Evolutionary conservation across 2,888 invertebrate species (phyloP), one percentile per base, ranked within the genome.

Genomic region (Conus canariensis): DNA sequence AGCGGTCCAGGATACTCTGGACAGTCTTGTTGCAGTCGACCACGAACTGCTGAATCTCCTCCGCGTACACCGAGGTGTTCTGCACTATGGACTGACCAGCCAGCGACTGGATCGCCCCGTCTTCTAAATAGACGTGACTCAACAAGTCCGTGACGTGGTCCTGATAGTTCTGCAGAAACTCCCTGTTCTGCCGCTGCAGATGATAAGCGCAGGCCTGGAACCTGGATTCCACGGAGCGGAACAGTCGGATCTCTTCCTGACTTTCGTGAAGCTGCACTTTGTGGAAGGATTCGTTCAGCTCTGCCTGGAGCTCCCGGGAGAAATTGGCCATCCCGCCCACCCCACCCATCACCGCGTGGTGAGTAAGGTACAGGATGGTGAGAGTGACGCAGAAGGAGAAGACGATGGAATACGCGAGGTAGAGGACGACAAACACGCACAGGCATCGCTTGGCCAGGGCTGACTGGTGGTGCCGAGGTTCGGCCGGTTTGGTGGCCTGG

Each of bases 341-440:
- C 83, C 94, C 92, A 22, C 92, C 89, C 87, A 94, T 90, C 22
- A 92, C 91, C 8, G 94, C 92, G 22, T 92, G 92, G 83, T 94
- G 94, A 10, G 94, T 91, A 60, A 94, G 83, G 90, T 94, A 95
- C 22, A 96, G 92, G 22, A 95, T 82, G 10, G 94, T 94, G 87
- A 95, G 94, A 25, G 95, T 92, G 74, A 94, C 92, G 25, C 94
- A 94, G 90, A 95, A 95, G 30, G 95, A 94, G 91, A 95, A 95
- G 59, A 95, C 88, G 4, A 95, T 60, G 30, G 94, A 94, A 91
- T 95, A 95, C 0, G 93, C 85, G 8, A 95, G 88, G 88, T 95
- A 95, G 58, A 95, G 91, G 3, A 93, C 86, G 3, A 93, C 91
- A n/a, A 95, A 93, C 1, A 93, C 87, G 82, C 93, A 6, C 94